Evolutionary conservation across 1,140 invertebrate genomes (phyloP).

Genomic region (Drosophila tropicalis): DNA sequence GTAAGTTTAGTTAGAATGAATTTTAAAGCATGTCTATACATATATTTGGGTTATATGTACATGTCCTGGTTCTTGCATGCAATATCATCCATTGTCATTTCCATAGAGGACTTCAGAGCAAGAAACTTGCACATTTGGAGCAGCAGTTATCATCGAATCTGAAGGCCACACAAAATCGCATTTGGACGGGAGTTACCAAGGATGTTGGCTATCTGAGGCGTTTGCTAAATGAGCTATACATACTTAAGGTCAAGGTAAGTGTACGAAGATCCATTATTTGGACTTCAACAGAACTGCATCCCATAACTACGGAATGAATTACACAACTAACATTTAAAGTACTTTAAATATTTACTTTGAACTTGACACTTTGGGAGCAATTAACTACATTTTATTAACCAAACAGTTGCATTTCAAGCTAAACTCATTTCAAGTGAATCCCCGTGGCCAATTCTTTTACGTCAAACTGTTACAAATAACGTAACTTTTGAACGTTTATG

Average conservation of each 20-base stretch:
- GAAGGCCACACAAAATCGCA: conserved; percentile 90
- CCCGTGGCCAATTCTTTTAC: too few relatives aligned
- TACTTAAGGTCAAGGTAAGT: conserved; percentile 90
- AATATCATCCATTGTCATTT: conserved; percentile 25
- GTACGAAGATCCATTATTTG: neutral
- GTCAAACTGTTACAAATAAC: too few relatives aligned
- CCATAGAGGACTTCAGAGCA: conserved; percentile 85
- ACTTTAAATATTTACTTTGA: neutral
- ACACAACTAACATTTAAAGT: neutral
- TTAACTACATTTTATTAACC: neutral
- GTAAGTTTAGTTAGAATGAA: conserved; percentile 48
- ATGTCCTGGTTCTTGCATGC: conserved; percentile 53
- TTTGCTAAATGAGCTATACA: conserved; percentile 90
- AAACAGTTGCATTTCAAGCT: neutral
- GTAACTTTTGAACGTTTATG: too few relatives aligned
- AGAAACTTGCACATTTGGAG: conserved; percentile 89
- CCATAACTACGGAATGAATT: neutral
- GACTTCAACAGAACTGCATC: conserved; percentile 4
- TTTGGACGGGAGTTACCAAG: conserved; percentile 90
- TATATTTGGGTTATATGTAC: conserved; percentile 19
- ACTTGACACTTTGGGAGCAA: conserved; percentile 1
- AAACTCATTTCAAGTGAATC: neutral
- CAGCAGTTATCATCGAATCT: conserved; percentile 89
- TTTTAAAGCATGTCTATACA: conserved; percentile 39
- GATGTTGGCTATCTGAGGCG: conserved; percentile 89